Percentiles rank a stretch among this genome's conserved stretches.
Evolutionary conservation across 1,140 invertebrate genomes (phyloP).

Genomic region (Odontomachus brunneus): DNA sequence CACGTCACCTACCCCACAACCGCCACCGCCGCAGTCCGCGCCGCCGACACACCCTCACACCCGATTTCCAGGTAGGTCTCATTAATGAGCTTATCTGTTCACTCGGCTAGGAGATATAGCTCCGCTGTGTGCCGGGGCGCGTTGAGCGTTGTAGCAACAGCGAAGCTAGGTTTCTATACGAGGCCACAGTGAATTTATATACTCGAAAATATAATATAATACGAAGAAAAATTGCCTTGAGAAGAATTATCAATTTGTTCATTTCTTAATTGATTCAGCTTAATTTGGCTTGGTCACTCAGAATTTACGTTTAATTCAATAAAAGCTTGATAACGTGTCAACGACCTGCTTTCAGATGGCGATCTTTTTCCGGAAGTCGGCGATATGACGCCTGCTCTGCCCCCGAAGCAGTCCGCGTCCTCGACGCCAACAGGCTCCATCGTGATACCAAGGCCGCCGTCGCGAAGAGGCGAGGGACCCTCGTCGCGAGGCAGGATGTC

Average conservation of each 20-base stretch:
- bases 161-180: too few species aligned
- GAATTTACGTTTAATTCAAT: too few species aligned
- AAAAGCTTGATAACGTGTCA: too few species aligned
- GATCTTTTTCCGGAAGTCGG: conserved; percentile 94
- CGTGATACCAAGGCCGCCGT: conserved; percentile 94
- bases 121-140: not conserved
- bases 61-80: conserved; percentile 79
- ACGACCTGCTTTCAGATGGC: conserved; percentile 86
- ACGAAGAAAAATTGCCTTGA: too few species aligned
- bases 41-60: conserved; percentile 79
- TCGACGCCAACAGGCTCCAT: conserved; percentile 91
- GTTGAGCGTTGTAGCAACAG: too few species aligned
- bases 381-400: conserved; percentile 90
- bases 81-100: conserved; percentile 21
- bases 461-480: conserved; percentile 89
- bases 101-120: not conserved
- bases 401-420: conserved; percentile 87
- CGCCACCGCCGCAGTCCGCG: conserved; percentile 80
- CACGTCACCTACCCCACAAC: conserved; percentile 79
- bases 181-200: too few species aligned
- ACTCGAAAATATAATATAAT: too few species aligned
- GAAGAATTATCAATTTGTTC: too few species aligned
- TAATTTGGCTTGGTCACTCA: too few species aligned
- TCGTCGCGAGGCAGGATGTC: conserved; percentile 88
- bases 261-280: too few species aligned